Evolutionary conservation across 2,797 vertebrate species (phyloP).

Genomic region (Pristis pectinata): DNA sequence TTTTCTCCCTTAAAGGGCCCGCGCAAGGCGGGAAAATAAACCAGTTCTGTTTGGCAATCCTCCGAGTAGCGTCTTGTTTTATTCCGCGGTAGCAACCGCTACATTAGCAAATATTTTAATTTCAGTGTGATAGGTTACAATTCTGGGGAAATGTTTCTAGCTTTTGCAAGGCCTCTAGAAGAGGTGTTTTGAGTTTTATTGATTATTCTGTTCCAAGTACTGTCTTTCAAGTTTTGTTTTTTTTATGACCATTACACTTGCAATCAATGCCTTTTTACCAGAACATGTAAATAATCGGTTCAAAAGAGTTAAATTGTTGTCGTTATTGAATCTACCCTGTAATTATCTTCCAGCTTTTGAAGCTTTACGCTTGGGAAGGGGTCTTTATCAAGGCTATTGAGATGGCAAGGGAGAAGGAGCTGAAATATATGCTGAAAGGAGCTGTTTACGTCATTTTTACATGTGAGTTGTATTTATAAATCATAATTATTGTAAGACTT

Average conservation of each 20-base stretch:
- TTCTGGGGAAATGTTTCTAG: neutral
- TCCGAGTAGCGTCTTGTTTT: too few relatives aligned
- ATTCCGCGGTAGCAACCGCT: too few relatives aligned
- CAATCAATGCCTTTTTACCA: neutral
- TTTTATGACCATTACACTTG: neutral
- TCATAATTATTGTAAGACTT: neutral
- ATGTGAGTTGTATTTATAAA: constrained; percentile 21
- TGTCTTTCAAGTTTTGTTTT: neutral
- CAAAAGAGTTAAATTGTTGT: neutral
- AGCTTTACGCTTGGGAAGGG: constrained; percentile 28
- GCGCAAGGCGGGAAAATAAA: too few relatives aligned
- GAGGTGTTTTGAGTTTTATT: neutral
- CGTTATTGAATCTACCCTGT: neutral
- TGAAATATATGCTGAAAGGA: constrained; percentile 32
- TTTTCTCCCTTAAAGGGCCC: too few relatives aligned
- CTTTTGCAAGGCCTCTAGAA: neutral
- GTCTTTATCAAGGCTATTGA: constrained; percentile 16
- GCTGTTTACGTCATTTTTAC: constrained; percentile 6
- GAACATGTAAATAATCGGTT: neutral
- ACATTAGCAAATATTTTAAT: neutral
- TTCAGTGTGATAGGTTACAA: neutral
- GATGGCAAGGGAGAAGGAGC: constrained; percentile 7
- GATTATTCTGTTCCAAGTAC: neutral
- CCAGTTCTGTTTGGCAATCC: too few relatives aligned
- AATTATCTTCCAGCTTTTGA: constrained; percentile 30